Base-by-base conservation (phyloP, 2,888 invertebrate species). In the Philaethria dido region DNA sequence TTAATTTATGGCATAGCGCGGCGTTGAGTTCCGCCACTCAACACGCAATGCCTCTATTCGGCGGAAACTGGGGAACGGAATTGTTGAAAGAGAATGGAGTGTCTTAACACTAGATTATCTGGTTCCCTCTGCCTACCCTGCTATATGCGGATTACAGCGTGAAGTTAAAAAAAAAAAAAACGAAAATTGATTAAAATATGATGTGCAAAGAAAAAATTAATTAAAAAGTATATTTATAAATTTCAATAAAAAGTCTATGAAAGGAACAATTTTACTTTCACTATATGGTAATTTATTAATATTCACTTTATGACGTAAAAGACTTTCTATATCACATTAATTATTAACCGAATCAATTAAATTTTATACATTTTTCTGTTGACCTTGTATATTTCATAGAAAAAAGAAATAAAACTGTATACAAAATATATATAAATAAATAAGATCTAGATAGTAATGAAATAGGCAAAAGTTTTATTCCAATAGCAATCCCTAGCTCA, bases 191-290 rank as follows among this genome's bases (percentile, higher is more conserved):
- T 13, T 39, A 13, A 11, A n/a, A n/a, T n/a, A n/a, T n/a, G n/a
- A n/a, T n/a, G n/a, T n/a, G 13, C 39, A 13, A 39, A 39, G 5
- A 8, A 8, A 8, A 33, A 33, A 8, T 33, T 8, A 8, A 33
- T 33, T 3, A 13, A 39, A 39, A 39, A 39, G 33, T 33, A 13
- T 2, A 13, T 2, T 13, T 13, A 2, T 13, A 39, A 39, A 39
- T 39, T 3, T 25, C 20, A 22, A 14, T 25, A 50, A 8, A 25
- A n/a, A n/a, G 14, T 25, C 25, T 14, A 50, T 50, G 9, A 52
- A 52, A 52, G 16, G 29, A 29, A 52, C n/a, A 16, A 14, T 3
- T 11, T 16, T 9, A 52, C 50, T 52, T 52, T 52, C 50, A 52
- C 50, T 52, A 29, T 29, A 52, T 16, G 25, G 25, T 25, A 39